These are phyloP conservation scores for Orchesella flavescens DNA, from an alignment of 2,888 invertebrate genomes.

Conservation along the genomic window DNA sequence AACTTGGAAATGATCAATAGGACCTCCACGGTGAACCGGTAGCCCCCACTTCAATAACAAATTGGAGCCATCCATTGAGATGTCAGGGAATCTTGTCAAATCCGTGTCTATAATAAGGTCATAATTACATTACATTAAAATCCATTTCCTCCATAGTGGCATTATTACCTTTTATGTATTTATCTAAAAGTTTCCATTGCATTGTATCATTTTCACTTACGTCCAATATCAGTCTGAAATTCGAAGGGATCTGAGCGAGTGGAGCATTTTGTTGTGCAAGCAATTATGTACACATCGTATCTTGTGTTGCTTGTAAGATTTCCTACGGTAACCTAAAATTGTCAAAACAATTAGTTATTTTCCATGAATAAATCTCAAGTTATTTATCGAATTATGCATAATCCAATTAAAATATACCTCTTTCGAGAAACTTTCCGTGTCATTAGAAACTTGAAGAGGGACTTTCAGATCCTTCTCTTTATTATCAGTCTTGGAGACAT, in stretches of 20 bases:
- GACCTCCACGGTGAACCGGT: constrained; percentile 77
- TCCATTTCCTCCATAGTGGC: not conserved
- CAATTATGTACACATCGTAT: constrained; percentile 82
- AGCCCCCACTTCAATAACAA: constrained; percentile 76
- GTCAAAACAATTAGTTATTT: constrained; percentile 17
- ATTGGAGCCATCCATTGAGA: constrained; percentile 43
- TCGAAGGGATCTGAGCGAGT: constrained; percentile 76
- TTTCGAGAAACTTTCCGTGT: constrained; percentile 1
- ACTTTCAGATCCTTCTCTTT: not conserved
- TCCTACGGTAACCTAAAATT: constrained; percentile 73
- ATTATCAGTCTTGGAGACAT: constrained; percentile 1
- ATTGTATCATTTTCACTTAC: constrained; percentile 74
- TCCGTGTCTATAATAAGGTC: constrained; percentile 56
- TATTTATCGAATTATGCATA: not conserved
- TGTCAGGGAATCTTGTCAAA: constrained; percentile 46
- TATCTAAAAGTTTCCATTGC: not conserved
- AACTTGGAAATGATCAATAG: constrained; percentile 79
- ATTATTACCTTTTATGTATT: not conserved
- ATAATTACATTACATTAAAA: not conserved
- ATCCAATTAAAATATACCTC: constrained; percentile 1
- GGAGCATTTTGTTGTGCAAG: constrained; percentile 84
- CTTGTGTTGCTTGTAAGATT: constrained; percentile 79
- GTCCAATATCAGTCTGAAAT: constrained; percentile 80
- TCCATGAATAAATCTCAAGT: too few relatives aligned
- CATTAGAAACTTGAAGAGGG: constrained; percentile 11